These are phyloP conservation scores for Nothocercus julius DNA, from an alignment of 2,113 vertebrate genomes.

Conservation along the genomic window DNA sequence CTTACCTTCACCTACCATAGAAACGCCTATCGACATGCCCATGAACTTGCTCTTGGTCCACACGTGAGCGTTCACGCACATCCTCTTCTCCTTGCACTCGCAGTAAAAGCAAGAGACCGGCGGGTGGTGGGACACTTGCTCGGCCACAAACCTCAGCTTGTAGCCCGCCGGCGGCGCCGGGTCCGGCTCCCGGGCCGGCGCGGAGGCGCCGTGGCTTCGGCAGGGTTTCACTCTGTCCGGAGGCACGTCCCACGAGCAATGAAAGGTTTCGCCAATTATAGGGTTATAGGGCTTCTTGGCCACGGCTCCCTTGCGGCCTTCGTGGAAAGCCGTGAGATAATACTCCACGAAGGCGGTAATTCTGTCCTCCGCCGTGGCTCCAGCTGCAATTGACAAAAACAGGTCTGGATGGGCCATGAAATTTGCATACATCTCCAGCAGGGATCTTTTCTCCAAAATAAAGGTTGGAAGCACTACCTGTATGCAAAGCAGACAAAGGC, in stretches of 20 bases:
- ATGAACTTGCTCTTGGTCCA: constrained; percentile 99
- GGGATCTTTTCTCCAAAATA: constrained; percentile 94
- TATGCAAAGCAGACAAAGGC: constrained; percentile 48
- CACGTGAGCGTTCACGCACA: constrained; percentile 90
- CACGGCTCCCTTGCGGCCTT: constrained; percentile 93
- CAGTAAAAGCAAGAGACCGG: constrained; percentile 96
- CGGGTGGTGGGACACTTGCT: constrained; percentile 96
- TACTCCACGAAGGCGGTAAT: constrained; percentile 95
- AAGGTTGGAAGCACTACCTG: constrained; percentile 96
- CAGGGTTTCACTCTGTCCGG: constrained; percentile 83
- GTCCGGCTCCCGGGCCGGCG: constrained; percentile 45
- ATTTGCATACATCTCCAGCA: constrained; percentile 98
- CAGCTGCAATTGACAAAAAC: constrained; percentile 89
- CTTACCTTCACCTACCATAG: constrained; percentile 97
- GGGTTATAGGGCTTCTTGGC: constrained; percentile 99
- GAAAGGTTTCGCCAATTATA: constrained; percentile 93
- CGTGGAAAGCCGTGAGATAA: constrained; percentile 95
- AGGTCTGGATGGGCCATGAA: constrained; percentile 97
- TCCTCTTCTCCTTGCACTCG: constrained; percentile 90
- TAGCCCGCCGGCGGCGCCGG: constrained; percentile 76
- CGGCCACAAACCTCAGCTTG: constrained; percentile 90
- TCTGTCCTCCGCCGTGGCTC: constrained; percentile 88
- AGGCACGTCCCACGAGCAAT: constrained; percentile 94
- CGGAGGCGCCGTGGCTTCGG: constrained; percentile 71
- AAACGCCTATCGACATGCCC: constrained; percentile 98